These are phyloP conservation scores for Isichthys henryi DNA, from an alignment of 2,113 vertebrate genomes.

Conservation along the genomic window DNA sequence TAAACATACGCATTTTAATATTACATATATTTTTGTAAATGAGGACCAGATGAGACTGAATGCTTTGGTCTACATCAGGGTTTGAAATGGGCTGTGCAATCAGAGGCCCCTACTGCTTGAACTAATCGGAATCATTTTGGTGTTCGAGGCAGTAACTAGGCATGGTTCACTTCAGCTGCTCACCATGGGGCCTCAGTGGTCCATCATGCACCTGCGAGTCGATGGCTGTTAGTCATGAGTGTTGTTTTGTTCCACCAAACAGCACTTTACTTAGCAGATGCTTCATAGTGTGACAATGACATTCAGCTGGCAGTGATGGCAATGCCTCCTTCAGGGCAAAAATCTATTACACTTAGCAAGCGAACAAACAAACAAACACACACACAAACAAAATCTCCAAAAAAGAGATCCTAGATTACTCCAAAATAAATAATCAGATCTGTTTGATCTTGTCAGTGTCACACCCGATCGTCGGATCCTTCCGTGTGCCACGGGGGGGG, in stretches of 20 bases:
- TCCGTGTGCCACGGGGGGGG: too few relatives aligned
- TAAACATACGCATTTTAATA: background rate
- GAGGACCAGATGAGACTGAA: background rate
- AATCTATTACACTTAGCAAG: background rate
- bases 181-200: background rate
- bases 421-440: background rate
- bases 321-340: background rate
- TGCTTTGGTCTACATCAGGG: background rate
- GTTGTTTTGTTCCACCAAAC: background rate
- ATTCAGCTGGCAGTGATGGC: background rate
- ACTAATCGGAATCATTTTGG: background rate
- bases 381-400: background rate
- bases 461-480: too few relatives aligned
- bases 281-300: background rate
- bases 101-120: background rate
- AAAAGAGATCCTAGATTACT: background rate
- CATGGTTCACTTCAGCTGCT: background rate
- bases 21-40: background rate
- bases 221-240: background rate
- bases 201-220: background rate
- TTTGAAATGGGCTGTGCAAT: background rate
- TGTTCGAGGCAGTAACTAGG: background rate
- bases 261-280: background rate
- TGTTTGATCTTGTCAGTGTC: background rate
- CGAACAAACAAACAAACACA: background rate